Evolutionary conservation across 2,113 vertebrate species (phyloP).

Genomic region (Chaetorhynchus papuensis): DNA sequence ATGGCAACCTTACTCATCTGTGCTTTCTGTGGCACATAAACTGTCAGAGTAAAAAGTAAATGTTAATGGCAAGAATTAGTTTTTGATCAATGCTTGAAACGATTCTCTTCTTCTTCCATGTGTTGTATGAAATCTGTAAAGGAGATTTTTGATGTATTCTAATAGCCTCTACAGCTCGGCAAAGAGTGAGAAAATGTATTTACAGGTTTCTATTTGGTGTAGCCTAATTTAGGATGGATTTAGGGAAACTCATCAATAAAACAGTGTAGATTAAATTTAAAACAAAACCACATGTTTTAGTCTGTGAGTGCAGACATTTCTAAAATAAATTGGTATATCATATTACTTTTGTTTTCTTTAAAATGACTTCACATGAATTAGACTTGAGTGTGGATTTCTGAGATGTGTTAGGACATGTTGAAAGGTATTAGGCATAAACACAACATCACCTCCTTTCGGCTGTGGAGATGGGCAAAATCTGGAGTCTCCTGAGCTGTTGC

Average conservation of each 20-base stretch:
- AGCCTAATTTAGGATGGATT: background rate
- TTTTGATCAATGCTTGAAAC: background rate
- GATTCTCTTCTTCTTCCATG: background rate
- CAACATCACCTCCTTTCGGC: background rate
- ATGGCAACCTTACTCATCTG: background rate
- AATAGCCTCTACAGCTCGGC: background rate
- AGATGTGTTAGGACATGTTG: background rate
- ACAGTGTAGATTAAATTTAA: background rate
- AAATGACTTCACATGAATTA: conserved; percentile 23
- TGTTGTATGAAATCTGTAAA: background rate
- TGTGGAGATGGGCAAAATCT: background rate
- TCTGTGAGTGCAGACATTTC: background rate
- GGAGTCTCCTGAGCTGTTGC: background rate
- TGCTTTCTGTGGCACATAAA: background rate
- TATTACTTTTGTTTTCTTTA: conserved; percentile 42
- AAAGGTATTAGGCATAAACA: background rate
- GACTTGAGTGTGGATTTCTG: background rate
- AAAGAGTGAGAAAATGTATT: background rate
- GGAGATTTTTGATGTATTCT: background rate
- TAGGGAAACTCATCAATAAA: background rate
- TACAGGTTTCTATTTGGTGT: background rate
- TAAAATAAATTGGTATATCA: background rate
- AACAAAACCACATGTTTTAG: background rate
- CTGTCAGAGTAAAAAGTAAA: background rate
- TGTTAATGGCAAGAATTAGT: background rate